Evolutionary conservation across 2,113 vertebrate species (phyloP), one percentile per base, ranked within the genome.

Genomic region (Apaloderma vittatum): DNA sequence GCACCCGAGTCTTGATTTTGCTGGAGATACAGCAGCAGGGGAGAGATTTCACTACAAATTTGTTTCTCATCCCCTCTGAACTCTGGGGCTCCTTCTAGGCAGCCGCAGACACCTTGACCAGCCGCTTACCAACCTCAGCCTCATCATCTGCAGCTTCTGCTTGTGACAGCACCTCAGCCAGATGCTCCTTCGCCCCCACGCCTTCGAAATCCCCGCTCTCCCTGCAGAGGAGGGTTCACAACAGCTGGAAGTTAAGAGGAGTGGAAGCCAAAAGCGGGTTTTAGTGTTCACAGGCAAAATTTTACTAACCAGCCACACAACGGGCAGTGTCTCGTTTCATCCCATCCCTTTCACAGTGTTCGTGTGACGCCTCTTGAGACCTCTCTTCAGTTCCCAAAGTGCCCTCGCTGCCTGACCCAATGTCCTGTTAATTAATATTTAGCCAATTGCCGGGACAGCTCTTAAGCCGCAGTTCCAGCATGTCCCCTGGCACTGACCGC

Each of bases 381-480:
- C 40, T 40, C 40, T 40, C 40, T 40, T 67, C 43, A 1, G 45
- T 48, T 86, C 71, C 59, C 48, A 32, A 36, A n/a, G 48, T 26
- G 32, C 18, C 54, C 27, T 73, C 1, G 0, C 40, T 90, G 36
- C 43, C 54, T 21, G 29, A 16, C 0, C 0, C 2, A 1, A 18
- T 67, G 36, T 18, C 32, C 13, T 2, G 0, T 22, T 40, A 51
- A 23, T 46, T 76, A 57, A 54, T 58, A 54, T 27, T 78, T 58
- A 70, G 9, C 74, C 26, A 40, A 4, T 24, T 49, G 23, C n/a
- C 4, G 2, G 66, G 34, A 57, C 17, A 84, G 30, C 55, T 55
- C 37, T 51, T 62, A 62, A 67, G 51, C 29, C 32, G 17, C 43
- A 8, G 68, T 16, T 26, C 55, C 73, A 23, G 58, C 17, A 2